Percentiles rank a stretch among this genome's conserved stretches.
Conservation (phyloP, 2,113 vertebrate species). For the Hassar affinis region DNA sequence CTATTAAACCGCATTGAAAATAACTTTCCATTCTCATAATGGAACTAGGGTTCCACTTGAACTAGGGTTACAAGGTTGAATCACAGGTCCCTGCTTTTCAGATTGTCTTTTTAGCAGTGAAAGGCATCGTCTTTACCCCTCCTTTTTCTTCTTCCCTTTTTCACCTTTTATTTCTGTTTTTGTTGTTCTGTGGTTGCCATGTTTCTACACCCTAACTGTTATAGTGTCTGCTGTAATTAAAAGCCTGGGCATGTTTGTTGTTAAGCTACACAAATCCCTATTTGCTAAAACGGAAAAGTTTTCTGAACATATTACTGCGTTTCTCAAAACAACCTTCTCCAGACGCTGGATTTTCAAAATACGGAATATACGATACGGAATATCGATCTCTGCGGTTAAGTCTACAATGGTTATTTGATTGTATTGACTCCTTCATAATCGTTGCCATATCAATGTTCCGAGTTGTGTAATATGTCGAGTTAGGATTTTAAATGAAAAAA, state of each 20-base stretch:
- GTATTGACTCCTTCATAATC: constrained; percentile 43
- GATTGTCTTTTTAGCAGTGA: background rate
- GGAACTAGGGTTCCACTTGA: too few species aligned
- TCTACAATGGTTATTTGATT: constrained; percentile 42
- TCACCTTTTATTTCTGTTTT: background rate
- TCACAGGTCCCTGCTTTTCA: constrained; percentile 14
- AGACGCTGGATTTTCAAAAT: background rate
- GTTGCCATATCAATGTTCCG: constrained; percentile 24
- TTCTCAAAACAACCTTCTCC: background rate
- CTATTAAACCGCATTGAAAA: too few species aligned
- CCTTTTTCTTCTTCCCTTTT: background rate
- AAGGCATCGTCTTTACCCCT: background rate
- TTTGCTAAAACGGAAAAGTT: background rate
- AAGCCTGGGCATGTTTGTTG: background rate
- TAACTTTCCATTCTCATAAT: too few species aligned
- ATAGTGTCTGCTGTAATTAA: background rate
- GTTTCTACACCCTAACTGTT: background rate
- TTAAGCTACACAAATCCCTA: background rate
- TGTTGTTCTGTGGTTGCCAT: background rate
- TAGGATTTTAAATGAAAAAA: background rate
- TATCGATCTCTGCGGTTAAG: background rate
- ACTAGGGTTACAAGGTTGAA: constrained; percentile 22
- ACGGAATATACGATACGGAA: background rate
- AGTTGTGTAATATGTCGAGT: constrained; percentile 38
- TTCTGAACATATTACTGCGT: background rate